Base-by-base conservation (phyloP, 2,888 invertebrate species). In the Atherix ibis region DNA sequence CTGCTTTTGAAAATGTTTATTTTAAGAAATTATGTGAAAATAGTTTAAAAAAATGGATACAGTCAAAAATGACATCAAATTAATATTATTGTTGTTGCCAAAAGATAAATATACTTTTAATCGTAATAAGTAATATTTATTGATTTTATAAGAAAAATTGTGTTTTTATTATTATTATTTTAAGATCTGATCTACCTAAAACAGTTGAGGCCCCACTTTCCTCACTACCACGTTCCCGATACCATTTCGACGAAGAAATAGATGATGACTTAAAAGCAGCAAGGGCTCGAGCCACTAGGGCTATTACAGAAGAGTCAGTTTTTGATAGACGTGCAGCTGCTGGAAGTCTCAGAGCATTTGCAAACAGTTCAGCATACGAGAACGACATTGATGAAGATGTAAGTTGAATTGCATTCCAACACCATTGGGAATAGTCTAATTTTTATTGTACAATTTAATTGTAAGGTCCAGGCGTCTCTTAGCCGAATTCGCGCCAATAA, bases 311-410 rank as follows among this genome's bases (percentile, higher is more conserved):
- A 44, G 69, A 72, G 25, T 53, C 64, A 38, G 56, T 74, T 31
- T 76, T 73, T 56, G 76, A 78, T 58, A 71, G 71, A 19, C 71
- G 75, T 46, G 68, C 63, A 2, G 63, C 62, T 38, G n/a, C n/a
- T n/a, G n/a, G n/a, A n/a, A 60, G 53, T 40, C 17, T 27, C 15
- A 67, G 54, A 46, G 60, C 60, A 38, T 65, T 62, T 3, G 51
- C 66, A 27, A 54, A 65, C 2, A 58, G 66, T 8, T 64, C 66
- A 2, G 58, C 61, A 13, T 64, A 65, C 38, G 64, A 60, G 8
- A 46, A 44, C 33, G 66, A 66, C 18, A 49, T 67, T 10, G 54
- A 56, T 47, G 67, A 67, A 27, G 67, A 68, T 50, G 67, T 67
- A 54, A 62, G 62, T 38, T 27, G n/a, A n/a, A n/a, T n/a, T n/a